Conservation (phyloP, 2,888 invertebrate species). For the Nasonovia ribisnigri region DNA sequence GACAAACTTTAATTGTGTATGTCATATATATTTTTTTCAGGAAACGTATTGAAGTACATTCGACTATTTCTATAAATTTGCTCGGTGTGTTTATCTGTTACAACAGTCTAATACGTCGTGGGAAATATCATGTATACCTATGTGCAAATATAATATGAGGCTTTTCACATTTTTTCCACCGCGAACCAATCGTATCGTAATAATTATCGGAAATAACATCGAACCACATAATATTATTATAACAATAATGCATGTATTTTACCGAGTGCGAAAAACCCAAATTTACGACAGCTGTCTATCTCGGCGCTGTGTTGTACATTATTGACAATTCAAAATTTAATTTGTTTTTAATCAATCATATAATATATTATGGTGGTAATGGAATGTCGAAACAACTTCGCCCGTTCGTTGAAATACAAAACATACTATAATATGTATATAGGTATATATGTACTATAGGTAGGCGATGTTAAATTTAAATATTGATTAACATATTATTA, state of each 20-base stretch:
- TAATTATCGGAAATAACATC: neutral
- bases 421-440: neutral
- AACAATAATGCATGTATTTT: neutral
- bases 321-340: slow-evolving; percentile 28
- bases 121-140: neutral
- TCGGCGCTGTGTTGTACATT: neutral
- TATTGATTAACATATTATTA: neutral
- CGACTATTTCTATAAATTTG: neutral
- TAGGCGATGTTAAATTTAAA: neutral
- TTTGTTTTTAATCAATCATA: slow-evolving; percentile 49
- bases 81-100: neutral
- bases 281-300: slow-evolving; percentile 14
- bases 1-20: neutral
- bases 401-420: neutral
- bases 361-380: neutral
- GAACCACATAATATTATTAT: neutral
- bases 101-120: neutral
- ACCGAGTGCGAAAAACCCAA: neutral
- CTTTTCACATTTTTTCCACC: neutral
- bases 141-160: neutral
- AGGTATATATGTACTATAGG: too few relatives aligned
- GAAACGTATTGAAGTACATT: neutral
- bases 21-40: neutral
- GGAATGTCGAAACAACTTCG: neutral
- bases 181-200: neutral